phyloP scores from a whole-genome alignment of 2,797 vertebrate species.

The Urophycis tenuis region DNA sequence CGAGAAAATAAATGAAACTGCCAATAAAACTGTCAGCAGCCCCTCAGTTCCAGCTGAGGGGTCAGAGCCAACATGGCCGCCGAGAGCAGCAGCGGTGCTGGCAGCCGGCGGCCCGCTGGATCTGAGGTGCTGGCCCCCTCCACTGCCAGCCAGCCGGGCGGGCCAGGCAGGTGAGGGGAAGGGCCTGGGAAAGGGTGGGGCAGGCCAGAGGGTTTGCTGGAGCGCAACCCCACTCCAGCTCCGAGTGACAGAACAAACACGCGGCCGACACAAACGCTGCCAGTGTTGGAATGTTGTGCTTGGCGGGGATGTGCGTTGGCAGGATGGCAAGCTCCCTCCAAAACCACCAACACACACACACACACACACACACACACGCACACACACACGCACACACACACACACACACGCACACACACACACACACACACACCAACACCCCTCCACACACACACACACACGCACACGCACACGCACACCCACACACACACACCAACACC shows the following conservation, averaged over 20 bases:
- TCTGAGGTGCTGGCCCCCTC: constrained; percentile 23
- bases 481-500: too few relatives aligned
- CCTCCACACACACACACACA: constrained; percentile 29
- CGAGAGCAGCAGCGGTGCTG: constrained; percentile 7
- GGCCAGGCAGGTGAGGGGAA: constrained; percentile 52
- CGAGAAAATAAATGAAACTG: constrained; percentile 20
- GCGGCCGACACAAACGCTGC: constrained; percentile 57
- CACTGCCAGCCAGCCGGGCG: constrained; percentile 19
- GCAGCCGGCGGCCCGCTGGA: constrained; percentile 31
- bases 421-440: too few relatives aligned
- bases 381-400: constrained; percentile 17
- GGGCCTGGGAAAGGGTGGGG: constrained; percentile 31
- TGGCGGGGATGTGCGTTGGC: constrained; percentile 54
- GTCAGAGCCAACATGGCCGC: constrained; percentile 31
- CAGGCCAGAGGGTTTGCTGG: constrained; percentile 20
- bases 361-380: constrained; percentile 29
- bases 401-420: constrained; percentile 23
- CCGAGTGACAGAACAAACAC: constrained; percentile 52
- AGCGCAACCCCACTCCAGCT: constrained; percentile 43
- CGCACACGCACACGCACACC: constrained; percentile 7
- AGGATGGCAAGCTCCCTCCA: constrained; percentile 42
- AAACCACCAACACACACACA: constrained; percentile 11
- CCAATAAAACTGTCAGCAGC: constrained; percentile 38
- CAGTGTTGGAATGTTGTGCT: constrained; percentile 67
- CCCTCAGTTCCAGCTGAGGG: constrained; percentile 29